Conservation (phyloP, 1,140 invertebrate species). For the Caligus rogercresseyi region DNA sequence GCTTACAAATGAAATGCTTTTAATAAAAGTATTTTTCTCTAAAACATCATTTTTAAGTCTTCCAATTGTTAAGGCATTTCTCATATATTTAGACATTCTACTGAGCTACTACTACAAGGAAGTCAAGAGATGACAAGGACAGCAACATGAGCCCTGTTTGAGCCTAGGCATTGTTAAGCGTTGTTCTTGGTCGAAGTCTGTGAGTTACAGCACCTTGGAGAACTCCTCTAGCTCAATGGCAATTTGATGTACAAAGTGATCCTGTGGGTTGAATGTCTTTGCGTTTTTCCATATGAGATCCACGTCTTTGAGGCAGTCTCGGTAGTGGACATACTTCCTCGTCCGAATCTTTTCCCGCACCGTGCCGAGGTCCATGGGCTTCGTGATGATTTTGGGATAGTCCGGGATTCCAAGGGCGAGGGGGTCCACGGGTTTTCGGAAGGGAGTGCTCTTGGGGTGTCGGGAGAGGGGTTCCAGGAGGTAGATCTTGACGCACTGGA, state of each 20-base stretch:
- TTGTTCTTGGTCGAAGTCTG: too few relatives aligned
- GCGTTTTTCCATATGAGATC: slow-evolving; percentile 99
- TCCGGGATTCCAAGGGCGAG: slow-evolving; percentile 62
- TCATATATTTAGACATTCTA: too few relatives aligned
- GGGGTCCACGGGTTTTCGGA: slow-evolving; percentile 90
- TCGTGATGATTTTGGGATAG: slow-evolving; percentile 95
- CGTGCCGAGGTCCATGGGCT: slow-evolving; percentile 93
- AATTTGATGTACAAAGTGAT: not conserved
- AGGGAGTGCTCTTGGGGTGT: slow-evolving; percentile 88
- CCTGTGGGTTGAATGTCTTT: slow-evolving; percentile 97
- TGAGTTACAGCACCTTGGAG: not conserved
- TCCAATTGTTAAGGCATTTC: too few relatives aligned
- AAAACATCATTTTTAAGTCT: too few relatives aligned
- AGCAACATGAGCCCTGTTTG: too few relatives aligned
- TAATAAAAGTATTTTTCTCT: too few relatives aligned
- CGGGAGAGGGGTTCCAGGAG: slow-evolving; percentile 78
- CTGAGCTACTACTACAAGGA: too few relatives aligned
- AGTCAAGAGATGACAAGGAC: too few relatives aligned
- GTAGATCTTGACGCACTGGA: not conserved
- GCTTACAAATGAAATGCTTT: too few relatives aligned
- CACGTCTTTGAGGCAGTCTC: slow-evolving; percentile 98
- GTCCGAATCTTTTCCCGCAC: slow-evolving; percentile 84
- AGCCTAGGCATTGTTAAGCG: too few relatives aligned
- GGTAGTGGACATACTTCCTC: slow-evolving; percentile 87
- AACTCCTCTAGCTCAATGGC: not conserved